These are phyloP conservation scores for Reticulitermes speratus DNA, from an alignment of 1,140 invertebrate genomes.

Conservation along the genomic window DNA sequence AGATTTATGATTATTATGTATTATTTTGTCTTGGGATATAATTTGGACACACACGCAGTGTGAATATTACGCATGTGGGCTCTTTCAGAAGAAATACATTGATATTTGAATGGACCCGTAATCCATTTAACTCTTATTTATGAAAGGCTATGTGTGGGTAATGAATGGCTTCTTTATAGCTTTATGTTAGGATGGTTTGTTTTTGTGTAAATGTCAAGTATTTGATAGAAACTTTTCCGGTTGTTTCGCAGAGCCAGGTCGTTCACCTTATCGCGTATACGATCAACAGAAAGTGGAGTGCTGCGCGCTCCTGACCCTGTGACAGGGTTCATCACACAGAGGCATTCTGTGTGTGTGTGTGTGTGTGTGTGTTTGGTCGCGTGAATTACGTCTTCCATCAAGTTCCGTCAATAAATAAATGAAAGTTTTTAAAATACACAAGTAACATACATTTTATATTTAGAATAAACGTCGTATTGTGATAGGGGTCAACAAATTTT, in stretches of 20 bases:
- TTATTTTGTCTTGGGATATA: too few species aligned
- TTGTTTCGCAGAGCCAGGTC: neutral
- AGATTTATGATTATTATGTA: too few species aligned
- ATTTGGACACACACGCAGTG: too few species aligned
- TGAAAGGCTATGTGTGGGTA: neutral
- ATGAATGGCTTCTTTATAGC: neutral
- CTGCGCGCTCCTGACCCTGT: neutral
- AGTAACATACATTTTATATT: too few species aligned
- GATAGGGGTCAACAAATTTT: too few species aligned
- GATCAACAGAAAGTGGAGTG: neutral
- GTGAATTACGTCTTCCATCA: neutral
- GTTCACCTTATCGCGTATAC: neutral
- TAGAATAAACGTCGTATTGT: too few species aligned
- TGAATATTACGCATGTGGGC: too few species aligned
- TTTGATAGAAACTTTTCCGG: neutral
- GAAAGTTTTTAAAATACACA: neutral
- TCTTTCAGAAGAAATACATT: too few species aligned
- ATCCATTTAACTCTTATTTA: neutral
- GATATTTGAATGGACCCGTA: too few species aligned
- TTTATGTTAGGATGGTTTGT: neutral
- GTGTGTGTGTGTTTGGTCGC: neutral
- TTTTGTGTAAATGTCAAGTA: neutral
- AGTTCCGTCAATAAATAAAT: neutral
- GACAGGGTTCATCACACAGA: neutral
- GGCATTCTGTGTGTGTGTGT: neutral